Evolutionary conservation across 2,888 invertebrate species (phyloP), one percentile per base, ranked within the genome.

Genomic region (Azorinus chamasolen): DNA sequence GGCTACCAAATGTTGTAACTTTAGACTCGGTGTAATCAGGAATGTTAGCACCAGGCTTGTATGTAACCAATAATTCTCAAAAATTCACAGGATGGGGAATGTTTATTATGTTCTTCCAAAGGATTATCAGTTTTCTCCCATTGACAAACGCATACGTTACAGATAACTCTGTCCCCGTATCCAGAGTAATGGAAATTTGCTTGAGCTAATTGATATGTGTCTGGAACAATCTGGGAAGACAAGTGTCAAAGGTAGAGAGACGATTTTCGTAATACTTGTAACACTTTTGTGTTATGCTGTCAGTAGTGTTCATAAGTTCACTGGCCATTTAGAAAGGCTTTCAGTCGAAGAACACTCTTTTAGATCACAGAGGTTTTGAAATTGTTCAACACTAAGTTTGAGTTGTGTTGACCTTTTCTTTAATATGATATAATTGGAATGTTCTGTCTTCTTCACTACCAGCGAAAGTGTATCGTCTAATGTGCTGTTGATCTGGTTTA

Each of bases 161-260:
- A 58, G 45, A 45, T 25, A 5, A 58, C 58, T n/a, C 24, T 43
- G 22, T 58, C 58, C 8, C 58, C n/a, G 14, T 24, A 45, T 45
- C 58, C 58, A 24, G 22, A 10, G 25, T 58, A 58, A 24, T 10
- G 45, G 45, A 58, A 58, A 4, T 45, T 45, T 43, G 43, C 10
- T 10, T 24, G 45, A 5, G 45, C 24, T 16, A 72, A n/a, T 20
- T 65, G 32, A 43, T 37, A 65, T 24, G 59, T 72, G 25, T 72
- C 22, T 1, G 59, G 65, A 27, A 59, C 43, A 45, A 72, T 58
- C 45, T 72, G 72, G 2, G 48, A 6, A 18, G 72, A 59, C 72
- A 72, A 8, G 46, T 59, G 10, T 72, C 65, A 37, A 59, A 58
- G 1, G 58, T 45, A 20, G 43, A 25, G 4, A 58, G n/a, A 45